phyloP scores from a whole-genome alignment of 2,888 invertebrate genomes.

The Eilema caniola region DNA sequence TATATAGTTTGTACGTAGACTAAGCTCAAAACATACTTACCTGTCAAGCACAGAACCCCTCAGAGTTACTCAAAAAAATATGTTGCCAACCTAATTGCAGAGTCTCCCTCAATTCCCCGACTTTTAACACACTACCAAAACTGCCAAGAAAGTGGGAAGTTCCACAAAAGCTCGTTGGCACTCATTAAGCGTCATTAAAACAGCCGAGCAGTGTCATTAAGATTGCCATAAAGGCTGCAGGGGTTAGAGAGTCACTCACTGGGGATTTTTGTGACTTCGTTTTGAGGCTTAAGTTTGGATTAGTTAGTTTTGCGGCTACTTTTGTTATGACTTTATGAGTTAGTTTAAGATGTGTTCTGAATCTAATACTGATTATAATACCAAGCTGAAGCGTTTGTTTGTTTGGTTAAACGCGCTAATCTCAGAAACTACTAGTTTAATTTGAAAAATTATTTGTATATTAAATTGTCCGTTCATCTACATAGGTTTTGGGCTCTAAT shows the following conservation, averaged over 20 bases:
- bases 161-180: slow-evolving; percentile 67
- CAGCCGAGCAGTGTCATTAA: slow-evolving; percentile 61
- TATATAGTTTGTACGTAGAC: too few relatives aligned
- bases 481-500: too few relatives aligned
- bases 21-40: too few relatives aligned
- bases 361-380: too few relatives aligned
- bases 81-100: slow-evolving; percentile 21
- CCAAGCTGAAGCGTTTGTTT: too few relatives aligned
- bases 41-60: background rate
- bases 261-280: slow-evolving; percentile 58
- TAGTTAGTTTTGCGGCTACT: slow-evolving; percentile 35
- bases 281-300: slow-evolving; percentile 29
- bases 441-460: too few relatives aligned
- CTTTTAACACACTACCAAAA: slow-evolving; percentile 26
- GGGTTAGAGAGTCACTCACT: slow-evolving; percentile 54
- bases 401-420: too few relatives aligned
- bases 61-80: slow-evolving; percentile 1
- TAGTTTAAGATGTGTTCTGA: slow-evolving; percentile 20
- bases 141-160: slow-evolving; percentile 60
- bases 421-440: too few relatives aligned
- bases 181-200: slow-evolving; percentile 77
- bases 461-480: too few relatives aligned
- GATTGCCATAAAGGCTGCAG: slow-evolving; percentile 57
- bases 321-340: slow-evolving; percentile 37
- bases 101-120: slow-evolving; percentile 11